Evolutionary conservation across 1,140 invertebrate genomes (phyloP).

Genomic region (Idris sp.): DNA sequence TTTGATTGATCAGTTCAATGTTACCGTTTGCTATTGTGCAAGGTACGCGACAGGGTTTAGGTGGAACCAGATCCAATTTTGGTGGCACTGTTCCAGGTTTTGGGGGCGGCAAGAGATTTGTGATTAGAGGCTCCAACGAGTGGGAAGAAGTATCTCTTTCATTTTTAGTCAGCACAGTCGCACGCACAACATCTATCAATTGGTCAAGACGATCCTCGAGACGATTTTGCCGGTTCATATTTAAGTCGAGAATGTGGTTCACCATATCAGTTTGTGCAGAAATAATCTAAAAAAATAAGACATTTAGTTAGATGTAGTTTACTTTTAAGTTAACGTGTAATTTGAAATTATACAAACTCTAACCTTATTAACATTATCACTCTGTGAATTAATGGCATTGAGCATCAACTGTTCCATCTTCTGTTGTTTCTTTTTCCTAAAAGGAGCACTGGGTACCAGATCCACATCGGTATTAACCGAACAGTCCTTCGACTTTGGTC

Average conservation of each 20-base stretch:
- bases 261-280: constrained; percentile 75
- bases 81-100: constrained; percentile 72
- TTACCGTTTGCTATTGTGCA: constrained; percentile 69
- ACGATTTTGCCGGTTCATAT: constrained; percentile 73
- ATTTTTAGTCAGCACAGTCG: constrained; percentile 67
- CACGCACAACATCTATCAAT: constrained; percentile 73
- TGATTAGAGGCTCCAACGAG: constrained; percentile 64
- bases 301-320: no score
- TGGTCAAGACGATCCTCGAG: constrained; percentile 74
- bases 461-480: constrained; percentile 72
- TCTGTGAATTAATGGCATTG: constrained; percentile 75
- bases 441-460: constrained; percentile 67
- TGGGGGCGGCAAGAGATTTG: constrained; percentile 72
- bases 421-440: constrained; percentile 74
- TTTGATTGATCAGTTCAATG: constrained; percentile 70
- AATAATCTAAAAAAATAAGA: constrained; percentile 66
- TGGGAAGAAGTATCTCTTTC: constrained; percentile 47
- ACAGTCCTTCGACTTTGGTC: constrained; percentile 68
- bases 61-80: constrained; percentile 75
- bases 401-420: constrained; percentile 75
- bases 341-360: no score
- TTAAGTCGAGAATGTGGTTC: constrained; percentile 72
- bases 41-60: constrained; percentile 75
- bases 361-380: constrained; percentile 77
- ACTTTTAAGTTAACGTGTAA: no score